These are phyloP conservation scores for Manis crassicaudata DNA, from an alignment of 2,797 vertebrate genomes.

Conservation along the genomic window DNA sequence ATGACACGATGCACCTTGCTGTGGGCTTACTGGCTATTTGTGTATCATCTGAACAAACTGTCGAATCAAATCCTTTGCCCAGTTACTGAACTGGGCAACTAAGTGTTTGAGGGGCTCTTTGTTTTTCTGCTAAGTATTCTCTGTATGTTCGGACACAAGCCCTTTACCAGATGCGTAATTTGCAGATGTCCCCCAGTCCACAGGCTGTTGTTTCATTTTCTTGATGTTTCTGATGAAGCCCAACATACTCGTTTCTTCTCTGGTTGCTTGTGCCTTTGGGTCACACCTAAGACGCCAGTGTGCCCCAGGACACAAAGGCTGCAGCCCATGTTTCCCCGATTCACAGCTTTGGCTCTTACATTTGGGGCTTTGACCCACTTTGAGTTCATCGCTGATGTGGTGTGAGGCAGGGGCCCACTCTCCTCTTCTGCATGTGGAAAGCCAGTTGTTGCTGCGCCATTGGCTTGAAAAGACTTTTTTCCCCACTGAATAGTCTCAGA, in stretches of 20 bases:
- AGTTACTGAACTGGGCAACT: neutral
- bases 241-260: fast-evolving
- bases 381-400: fast-evolving
- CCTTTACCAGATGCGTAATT: fast-evolving
- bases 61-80: neutral
- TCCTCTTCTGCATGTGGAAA: fast-evolving
- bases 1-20: too few relatives aligned
- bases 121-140: too few relatives aligned
- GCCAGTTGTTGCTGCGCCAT: fast-evolving
- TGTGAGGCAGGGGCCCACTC: fast-evolving
- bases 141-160: neutral
- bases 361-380: fast-evolving
- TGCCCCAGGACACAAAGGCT: neutral
- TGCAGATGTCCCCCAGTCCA: fast-evolving
- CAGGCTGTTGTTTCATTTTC: neutral
- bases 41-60: neutral
- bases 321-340: too few relatives aligned
- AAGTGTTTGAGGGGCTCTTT: neutral
- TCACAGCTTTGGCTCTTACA: fast-evolving
- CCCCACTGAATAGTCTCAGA: fast-evolving
- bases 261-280: fast-evolving
- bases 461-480: neutral
- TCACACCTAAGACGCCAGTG: neutral
- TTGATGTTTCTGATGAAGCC: fast-evolving
- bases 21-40: neutral